Evolutionary conservation across 1,140 invertebrate genomes (phyloP).

Genomic region (Pogonus chalceus): DNA sequence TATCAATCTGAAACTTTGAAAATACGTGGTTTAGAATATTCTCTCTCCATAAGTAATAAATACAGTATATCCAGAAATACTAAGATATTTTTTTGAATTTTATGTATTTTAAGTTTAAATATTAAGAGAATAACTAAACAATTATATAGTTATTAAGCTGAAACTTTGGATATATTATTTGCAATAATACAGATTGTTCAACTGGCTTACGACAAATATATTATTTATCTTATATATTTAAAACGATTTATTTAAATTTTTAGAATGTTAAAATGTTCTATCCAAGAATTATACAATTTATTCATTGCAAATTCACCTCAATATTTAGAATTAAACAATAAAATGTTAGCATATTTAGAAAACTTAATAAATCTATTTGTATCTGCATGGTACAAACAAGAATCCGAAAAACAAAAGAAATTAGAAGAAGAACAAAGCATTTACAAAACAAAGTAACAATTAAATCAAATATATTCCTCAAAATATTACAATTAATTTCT

Average conservation of each 20-base stretch:
- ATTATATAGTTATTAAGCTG: too few relatives aligned
- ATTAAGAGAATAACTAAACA: too few relatives aligned
- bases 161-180: too few relatives aligned
- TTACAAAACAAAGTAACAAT: constrained; percentile 63
- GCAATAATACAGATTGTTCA: too few relatives aligned
- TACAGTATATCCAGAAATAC: too few relatives aligned
- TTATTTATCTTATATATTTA: too few relatives aligned
- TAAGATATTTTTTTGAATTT: too few relatives aligned
- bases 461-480: constrained; percentile 1
- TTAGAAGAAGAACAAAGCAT: constrained; percentile 68
- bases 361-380: constrained; percentile 50
- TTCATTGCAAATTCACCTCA: constrained; percentile 32
- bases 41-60: too few relatives aligned
- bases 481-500: not conserved
- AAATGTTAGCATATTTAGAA: constrained; percentile 41
- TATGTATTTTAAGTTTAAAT: too few relatives aligned
- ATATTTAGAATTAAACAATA: constrained; percentile 27
- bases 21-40: too few relatives aligned
- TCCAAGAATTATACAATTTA: constrained; percentile 52
- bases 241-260: constrained; percentile 27
- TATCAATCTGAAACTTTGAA: too few relatives aligned
- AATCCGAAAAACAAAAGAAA: constrained; percentile 53
- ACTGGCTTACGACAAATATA: too few relatives aligned
- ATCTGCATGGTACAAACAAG: constrained; percentile 62
- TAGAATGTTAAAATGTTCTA: constrained; percentile 52